Percentiles rank a stretch among this genome's conserved stretches.
Evolutionary conservation across 1,140 invertebrate genomes (phyloP).

Genomic region (Saccostrea glomerata): DNA sequence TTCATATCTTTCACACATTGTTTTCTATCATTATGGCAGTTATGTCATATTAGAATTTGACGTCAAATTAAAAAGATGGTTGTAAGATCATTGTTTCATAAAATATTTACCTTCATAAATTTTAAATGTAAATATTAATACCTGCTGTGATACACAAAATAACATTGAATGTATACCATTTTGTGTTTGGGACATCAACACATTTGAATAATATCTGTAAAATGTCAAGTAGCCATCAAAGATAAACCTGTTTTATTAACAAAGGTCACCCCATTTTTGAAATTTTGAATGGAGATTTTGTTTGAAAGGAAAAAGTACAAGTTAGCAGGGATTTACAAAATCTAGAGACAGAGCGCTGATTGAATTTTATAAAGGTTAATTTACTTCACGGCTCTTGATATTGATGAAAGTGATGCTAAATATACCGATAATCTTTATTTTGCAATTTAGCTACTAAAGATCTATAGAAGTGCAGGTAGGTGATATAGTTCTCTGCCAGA

Average conservation of each 20-base stretch:
- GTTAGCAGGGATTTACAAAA: neutral
- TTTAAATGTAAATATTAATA: neutral
- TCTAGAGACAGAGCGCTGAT: neutral
- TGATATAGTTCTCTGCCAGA: neutral
- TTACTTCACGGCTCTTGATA: neutral
- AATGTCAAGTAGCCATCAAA: neutral
- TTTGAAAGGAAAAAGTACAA: neutral
- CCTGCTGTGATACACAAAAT: neutral
- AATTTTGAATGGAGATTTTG: neutral
- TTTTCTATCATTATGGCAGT: too few species aligned
- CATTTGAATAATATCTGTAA: neutral
- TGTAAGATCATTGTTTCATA: neutral
- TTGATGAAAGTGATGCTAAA: conserved; percentile 9
- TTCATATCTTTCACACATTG: too few species aligned
- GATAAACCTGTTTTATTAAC: neutral
- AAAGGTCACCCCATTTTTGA: neutral
- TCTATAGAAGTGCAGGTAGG: conserved; percentile 8
- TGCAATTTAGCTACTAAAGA: neutral
- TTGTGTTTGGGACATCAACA: neutral
- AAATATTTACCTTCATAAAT: neutral
- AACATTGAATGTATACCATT: neutral
- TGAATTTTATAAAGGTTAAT: conserved; percentile 6
- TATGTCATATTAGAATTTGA: too few species aligned
- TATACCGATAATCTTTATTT: neutral
- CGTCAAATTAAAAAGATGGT: too few species aligned